Conservation (phyloP, 2,888 invertebrate genomes). For the Drosophila mercatorum region DNA sequence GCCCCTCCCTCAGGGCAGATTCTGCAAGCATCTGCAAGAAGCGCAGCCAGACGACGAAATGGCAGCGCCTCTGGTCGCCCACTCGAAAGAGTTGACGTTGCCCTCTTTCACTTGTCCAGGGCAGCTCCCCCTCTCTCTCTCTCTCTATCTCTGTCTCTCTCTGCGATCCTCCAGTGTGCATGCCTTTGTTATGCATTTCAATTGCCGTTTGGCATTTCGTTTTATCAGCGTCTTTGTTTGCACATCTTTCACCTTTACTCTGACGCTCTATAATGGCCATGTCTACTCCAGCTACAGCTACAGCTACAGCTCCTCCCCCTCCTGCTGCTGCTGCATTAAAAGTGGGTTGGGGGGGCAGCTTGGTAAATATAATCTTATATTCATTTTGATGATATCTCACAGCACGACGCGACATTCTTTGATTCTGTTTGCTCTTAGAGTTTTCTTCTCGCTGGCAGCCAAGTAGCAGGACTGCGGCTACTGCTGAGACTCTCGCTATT, state of each 20-base stretch:
- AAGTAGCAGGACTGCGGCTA: slow-evolving; percentile 13
- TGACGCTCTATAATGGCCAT: slow-evolving; percentile 38
- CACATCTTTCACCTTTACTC: slow-evolving; percentile 62
- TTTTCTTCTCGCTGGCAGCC: slow-evolving; percentile 26
- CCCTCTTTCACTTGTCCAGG: slow-evolving; percentile 67
- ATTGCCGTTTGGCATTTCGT: slow-evolving; percentile 79
- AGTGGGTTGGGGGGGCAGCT: neutral
- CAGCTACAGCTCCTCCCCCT: neutral
- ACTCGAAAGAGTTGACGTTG: slow-evolving; percentile 69
- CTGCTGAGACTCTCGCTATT: slow-evolving; percentile 40
- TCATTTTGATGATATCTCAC: slow-evolving; percentile 75
- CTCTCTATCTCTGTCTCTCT: neutral
- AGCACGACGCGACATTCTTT: slow-evolving; percentile 54
- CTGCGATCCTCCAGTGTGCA: slow-evolving; percentile 28
- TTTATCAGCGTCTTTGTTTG: slow-evolving; percentile 77
- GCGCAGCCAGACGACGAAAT: slow-evolving; percentile 72
- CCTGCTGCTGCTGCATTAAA: neutral
- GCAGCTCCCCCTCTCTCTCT: neutral
- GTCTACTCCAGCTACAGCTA: slow-evolving; percentile 10
- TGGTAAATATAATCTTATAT: slow-evolving; percentile 76
- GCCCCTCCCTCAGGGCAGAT: slow-evolving; percentile 14
- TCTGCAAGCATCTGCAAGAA: slow-evolving; percentile 38
- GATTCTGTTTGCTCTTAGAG: slow-evolving; percentile 62
- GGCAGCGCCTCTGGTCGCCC: slow-evolving; percentile 76
- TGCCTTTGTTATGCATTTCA: slow-evolving; percentile 75